Evolutionary conservation across 2,888 invertebrate genomes (phyloP).

Genomic region (Acheta domesticus): DNA sequence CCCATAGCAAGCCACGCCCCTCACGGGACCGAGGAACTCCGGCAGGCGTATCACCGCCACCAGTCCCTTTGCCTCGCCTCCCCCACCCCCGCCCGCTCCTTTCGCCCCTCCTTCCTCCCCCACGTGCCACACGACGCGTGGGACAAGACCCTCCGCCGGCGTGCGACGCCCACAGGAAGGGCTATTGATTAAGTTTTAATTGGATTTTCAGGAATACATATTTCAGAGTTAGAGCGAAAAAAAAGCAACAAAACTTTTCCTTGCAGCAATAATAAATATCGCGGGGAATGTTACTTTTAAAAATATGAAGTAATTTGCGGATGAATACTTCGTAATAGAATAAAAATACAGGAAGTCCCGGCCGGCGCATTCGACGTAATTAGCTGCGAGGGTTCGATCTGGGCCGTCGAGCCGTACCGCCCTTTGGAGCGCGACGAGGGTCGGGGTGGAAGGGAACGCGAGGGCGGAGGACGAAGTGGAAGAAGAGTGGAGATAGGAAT

Average conservation of each 20-base stretch:
- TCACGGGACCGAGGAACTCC: too few relatives aligned
- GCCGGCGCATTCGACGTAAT: too few relatives aligned
- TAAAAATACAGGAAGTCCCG: not conserved
- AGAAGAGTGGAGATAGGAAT: too few relatives aligned
- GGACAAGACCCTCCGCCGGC: not conserved
- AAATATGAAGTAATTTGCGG: conserved; percentile 3
- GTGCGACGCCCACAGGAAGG: not conserved
- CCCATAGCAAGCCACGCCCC: too few relatives aligned
- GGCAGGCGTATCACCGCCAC: not conserved
- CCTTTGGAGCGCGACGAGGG: too few relatives aligned
- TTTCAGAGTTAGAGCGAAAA: not conserved
- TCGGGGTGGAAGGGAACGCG: too few relatives aligned
- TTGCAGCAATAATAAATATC: not conserved
- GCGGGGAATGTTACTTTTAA: not conserved
- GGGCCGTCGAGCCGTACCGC: too few relatives aligned
- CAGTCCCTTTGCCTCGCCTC: not conserved
- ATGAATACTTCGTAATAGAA: not conserved
- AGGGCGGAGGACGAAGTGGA: too few relatives aligned
- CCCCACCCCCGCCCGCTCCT: not conserved
- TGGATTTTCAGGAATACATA: conserved; percentile 8
- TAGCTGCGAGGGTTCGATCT: too few relatives aligned
- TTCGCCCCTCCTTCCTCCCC: not conserved
- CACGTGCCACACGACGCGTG: conserved; percentile 3
- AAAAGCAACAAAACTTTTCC: not conserved
- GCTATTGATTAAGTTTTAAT: conserved; percentile 18